Evolutionary conservation across 2,113 vertebrate genomes (phyloP).

Genomic region (Plecotus auritus): DNA sequence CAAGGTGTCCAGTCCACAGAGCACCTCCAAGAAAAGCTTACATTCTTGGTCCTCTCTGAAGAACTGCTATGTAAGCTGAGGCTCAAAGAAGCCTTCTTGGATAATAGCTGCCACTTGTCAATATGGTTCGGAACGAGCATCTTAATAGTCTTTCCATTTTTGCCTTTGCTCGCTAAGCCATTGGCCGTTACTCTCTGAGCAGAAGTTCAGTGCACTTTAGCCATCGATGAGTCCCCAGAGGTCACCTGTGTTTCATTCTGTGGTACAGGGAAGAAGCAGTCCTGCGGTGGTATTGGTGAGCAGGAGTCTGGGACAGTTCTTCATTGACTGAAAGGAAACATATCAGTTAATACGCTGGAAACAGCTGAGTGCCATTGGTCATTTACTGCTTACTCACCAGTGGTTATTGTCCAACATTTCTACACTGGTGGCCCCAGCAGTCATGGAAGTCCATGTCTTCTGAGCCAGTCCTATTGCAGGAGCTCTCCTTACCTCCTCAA

Average conservation of each 20-base stretch:
- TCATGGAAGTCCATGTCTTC: neutral
- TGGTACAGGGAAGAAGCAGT: neutral
- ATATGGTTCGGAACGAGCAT: rapidly evolving
- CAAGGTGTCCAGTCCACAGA: neutral
- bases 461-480: neutral
- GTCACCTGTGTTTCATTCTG: conserved; percentile 9
- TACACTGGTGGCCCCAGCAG: neutral
- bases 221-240: neutral
- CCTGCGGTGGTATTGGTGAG: neutral
- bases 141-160: neutral
- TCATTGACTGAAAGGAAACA: conserved; percentile 80
- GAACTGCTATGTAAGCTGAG: neutral
- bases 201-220: conserved; percentile 26
- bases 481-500: neutral
- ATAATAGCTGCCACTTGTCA: neutral
- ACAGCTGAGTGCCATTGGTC: neutral
- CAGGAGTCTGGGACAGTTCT: conserved; percentile 62
- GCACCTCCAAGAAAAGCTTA: neutral
- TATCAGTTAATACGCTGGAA: neutral
- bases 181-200: neutral
- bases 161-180: neutral
- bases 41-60: neutral
- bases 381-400: neutral
- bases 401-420: neutral
- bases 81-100: neutral